Base-by-base conservation (phyloP, 1,140 invertebrate species). In the Pristionchus pacificus region DNA sequence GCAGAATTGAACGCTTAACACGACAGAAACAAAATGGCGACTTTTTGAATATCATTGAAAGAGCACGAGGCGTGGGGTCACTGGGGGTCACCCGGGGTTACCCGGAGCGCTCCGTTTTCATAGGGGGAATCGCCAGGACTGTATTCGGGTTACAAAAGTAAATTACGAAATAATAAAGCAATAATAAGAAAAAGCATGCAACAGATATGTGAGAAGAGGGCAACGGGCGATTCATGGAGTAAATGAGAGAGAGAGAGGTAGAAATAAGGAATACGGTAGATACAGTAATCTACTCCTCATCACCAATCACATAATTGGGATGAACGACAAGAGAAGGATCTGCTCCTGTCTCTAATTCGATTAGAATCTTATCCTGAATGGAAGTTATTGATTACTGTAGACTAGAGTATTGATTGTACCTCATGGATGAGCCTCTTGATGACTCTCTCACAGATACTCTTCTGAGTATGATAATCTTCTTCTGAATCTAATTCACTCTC, bases 381-480 rank as follows among this genome's bases (percentile, higher is more conserved):
- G 14, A n/a, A 30, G 38, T 27, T 58, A 32, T 49, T 24, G 14
- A 65, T 65, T 13, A 49, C 38, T n/a, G 38, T 65, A 19, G 57
- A 25, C 33, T 28, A 31, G 13, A 19, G 30, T 29, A 89, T 88
- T 87, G 92, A 91, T 80, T 92, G 90, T n/a, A 76, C 31, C 68
- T 28, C 59, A 84, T 93, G 92, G 78, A 94, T 91, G 10, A 98
- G 88, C 70, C 94, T 87, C 82, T 97, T 92, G 64, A 98, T 90
- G 71, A 98, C 91, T 87, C 96, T 96, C 83, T 97, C 93, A n/a
- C 95, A 90, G 2, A 97, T 84, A 25, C 88, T 88, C 85, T 96
- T 97, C 79, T 90, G 89, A 79, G 94, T 91, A 19, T 95, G 84
- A 2, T 98, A 84, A 80, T 98, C 93, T 25, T 91, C 91, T 85